Conservation (phyloP, 2,888 invertebrate species). For the Pandemis cinnamomeana region DNA sequence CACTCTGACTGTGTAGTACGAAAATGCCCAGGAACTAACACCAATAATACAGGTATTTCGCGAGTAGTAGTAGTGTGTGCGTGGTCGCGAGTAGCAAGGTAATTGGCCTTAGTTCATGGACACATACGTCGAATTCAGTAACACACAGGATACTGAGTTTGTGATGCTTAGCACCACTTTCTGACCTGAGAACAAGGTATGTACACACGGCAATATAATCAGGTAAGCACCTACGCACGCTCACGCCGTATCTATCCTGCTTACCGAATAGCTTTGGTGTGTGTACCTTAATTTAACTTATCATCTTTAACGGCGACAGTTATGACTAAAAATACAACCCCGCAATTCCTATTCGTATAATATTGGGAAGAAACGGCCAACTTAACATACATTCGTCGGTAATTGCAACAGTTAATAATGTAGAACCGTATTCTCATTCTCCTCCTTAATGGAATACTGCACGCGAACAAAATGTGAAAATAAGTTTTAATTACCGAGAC, state of each 20-base stretch:
- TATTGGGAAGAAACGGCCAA: not conserved
- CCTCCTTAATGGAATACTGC: slow-evolving; percentile 55
- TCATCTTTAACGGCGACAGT: not conserved
- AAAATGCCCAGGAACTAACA: too few relatives aligned
- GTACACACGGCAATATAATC: too few relatives aligned
- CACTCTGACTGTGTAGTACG: too few relatives aligned
- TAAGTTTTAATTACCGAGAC: slow-evolving; percentile 66
- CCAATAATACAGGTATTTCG: too few relatives aligned
- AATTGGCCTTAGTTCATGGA: too few relatives aligned
- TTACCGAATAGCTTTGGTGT: too few relatives aligned
- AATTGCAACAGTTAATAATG: slow-evolving; percentile 33
- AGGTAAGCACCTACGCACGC: too few relatives aligned
- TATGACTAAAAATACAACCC: not conserved
- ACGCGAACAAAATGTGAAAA: slow-evolving; percentile 67
- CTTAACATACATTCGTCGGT: slow-evolving; percentile 25
- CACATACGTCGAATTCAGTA: too few relatives aligned
- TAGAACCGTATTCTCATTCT: slow-evolving; percentile 60
- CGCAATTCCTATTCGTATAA: not conserved
- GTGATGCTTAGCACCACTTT: not conserved
- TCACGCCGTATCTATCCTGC: too few relatives aligned
- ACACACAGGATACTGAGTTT: too few relatives aligned
- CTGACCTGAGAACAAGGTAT: not conserved
- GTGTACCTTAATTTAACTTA: not conserved
- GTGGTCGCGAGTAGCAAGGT: too few relatives aligned
- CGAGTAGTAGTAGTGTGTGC: too few relatives aligned